Base-by-base conservation (phyloP, 1,140 invertebrate genomes). In the Sminthurides bifidus region DNA sequence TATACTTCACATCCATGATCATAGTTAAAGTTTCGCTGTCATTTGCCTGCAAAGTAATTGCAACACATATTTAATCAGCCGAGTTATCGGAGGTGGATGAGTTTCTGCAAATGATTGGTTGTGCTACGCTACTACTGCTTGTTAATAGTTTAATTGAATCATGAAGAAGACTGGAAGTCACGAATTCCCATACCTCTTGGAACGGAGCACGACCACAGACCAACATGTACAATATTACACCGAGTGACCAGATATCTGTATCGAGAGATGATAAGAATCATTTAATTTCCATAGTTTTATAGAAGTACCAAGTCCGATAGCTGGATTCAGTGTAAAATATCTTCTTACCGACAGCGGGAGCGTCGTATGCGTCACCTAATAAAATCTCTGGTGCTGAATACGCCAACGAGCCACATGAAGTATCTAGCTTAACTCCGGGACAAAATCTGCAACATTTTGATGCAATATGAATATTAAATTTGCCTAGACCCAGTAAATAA, bases 1-100 rank as follows among this genome's bases (percentile, higher is more conserved):
- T 84, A 70, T 97, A 98, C 78, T 95, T 96, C 76, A 93, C 97
- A 70, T 98, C 95, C 87, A 98, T 94, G 59, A 98, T 98, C 90
- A 95, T 97, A 1, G 92, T 98, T 15, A 98, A 73, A 0, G 95
- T 98, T 77, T 98, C 95, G 68, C 91, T 96, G 71, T 98, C 95
- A 73, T 97, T 98, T 23, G 92, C 92, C 46, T 10, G n/a, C n/a
- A 35, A 10, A 10, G 33, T 8, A 35, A 35, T 10, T 35, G 8
- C n/a, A n/a, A n/a, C n/a, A 35, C 8, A 35, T 35, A 35, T 8
- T 8, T n/a, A 35, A 35, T 10, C 33, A 35, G 33, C 33, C 76
- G n/a, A n/a, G n/a, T n/a, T n/a, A n/a, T n/a, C n/a, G n/a, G n/a
- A n/a, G n/a, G n/a, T n/a, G n/a, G n/a, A n/a, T n/a, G n/a, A n/a